phyloP scores from a whole-genome alignment of 2,113 vertebrate species.

The Menidia beryllina region DNA sequence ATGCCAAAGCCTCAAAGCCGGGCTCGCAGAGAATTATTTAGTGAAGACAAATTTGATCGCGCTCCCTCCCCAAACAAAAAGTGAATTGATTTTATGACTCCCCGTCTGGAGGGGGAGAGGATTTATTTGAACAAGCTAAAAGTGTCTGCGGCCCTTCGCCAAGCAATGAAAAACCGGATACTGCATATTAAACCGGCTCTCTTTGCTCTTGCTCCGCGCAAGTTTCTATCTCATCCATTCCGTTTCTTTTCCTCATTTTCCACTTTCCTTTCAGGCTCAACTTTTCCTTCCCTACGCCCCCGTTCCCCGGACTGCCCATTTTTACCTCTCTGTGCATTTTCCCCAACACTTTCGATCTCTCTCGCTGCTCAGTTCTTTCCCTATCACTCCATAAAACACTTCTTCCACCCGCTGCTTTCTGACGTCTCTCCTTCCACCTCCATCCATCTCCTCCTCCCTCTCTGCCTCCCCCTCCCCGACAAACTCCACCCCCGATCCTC shows the following conservation, averaged over 20 bases:
- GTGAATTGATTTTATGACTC: conserved; percentile 66
- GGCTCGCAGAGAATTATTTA: conserved; percentile 39
- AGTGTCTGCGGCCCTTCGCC: conserved; percentile 63
- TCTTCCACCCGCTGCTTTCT: conserved; percentile 74
- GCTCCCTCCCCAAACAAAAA: conserved; percentile 61
- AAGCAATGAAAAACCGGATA: conserved; percentile 51
- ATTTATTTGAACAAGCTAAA: conserved; percentile 64
- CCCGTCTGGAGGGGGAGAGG: conserved; percentile 51
- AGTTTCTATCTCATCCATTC: conserved; percentile 10
- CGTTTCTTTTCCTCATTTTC: conserved; percentile 44
- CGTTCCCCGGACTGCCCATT: conserved; percentile 33
- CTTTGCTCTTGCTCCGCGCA: conserved; percentile 30
- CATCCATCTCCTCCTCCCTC: conserved; percentile 65
- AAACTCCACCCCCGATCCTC: not conserved
- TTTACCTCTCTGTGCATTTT: conserved; percentile 56
- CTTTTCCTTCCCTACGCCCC: conserved; percentile 19
- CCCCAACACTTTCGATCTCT: conserved; percentile 57
- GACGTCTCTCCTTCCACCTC: conserved; percentile 70
- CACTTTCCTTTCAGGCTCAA: conserved; percentile 52
- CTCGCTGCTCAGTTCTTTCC: conserved; percentile 55
- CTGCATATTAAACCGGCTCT: conserved; percentile 33
- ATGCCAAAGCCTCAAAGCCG: not conserved
- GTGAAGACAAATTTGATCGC: conserved; percentile 37
- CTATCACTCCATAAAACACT: conserved; percentile 80
- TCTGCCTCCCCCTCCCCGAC: conserved; percentile 37